phyloP scores from a whole-genome alignment of 2,113 vertebrate genomes.

The Panthera uncia region DNA sequence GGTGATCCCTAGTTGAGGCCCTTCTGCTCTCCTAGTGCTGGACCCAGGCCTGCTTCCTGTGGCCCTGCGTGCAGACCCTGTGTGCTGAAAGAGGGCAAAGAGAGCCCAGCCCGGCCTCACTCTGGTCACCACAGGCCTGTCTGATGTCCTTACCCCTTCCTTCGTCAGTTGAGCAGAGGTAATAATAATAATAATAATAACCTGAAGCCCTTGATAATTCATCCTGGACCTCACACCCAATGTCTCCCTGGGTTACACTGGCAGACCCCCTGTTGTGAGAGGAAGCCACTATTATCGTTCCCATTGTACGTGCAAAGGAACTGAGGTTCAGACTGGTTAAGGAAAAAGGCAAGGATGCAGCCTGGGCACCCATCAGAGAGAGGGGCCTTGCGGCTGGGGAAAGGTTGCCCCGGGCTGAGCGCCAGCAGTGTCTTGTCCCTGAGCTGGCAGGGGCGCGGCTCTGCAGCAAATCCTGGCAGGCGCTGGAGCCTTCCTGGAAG shows the following conservation, averaged over 20 bases:
- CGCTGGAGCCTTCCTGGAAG: not conserved
- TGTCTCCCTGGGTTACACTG: not conserved
- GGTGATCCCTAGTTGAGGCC: not conserved
- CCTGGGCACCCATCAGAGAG: not conserved
- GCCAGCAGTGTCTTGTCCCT: not conserved
- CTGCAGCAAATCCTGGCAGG: not conserved
- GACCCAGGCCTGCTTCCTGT: not conserved
- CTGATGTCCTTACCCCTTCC: not conserved
- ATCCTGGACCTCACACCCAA: not conserved
- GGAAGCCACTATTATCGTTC: not conserved
- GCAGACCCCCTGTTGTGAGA: not conserved
- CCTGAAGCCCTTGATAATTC: not conserved
- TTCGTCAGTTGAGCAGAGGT: not conserved
- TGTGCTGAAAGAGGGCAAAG: not conserved
- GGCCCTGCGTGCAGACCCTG: not conserved
- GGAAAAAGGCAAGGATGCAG: not conserved
- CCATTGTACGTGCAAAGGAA: not conserved
- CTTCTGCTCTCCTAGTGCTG: not conserved
- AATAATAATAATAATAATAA: not conserved
- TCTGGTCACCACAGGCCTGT: not conserved
- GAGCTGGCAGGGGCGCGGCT: not conserved
- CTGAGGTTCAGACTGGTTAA: not conserved
- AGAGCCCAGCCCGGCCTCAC: not conserved
- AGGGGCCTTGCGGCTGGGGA: not conserved
- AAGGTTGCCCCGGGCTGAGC: not conserved